phyloP scores from a whole-genome alignment of 2,888 invertebrate species.

The Dolichopus griseipennis region DNA sequence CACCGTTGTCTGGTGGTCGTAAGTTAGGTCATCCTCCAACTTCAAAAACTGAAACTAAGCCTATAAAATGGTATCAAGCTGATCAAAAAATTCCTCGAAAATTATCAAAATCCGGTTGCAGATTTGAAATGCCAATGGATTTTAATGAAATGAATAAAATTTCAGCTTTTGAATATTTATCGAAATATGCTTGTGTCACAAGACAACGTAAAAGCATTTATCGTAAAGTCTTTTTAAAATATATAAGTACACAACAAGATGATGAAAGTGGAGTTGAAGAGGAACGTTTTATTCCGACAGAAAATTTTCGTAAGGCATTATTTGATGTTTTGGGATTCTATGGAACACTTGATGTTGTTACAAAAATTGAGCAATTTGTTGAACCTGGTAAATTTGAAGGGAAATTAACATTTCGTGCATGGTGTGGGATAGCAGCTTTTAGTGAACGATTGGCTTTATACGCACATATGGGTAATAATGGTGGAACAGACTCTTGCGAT shows the following conservation, averaged over 20 bases:
- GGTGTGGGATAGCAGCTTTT: constrained; percentile 70
- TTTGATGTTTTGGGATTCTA: constrained; percentile 42
- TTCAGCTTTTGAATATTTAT: constrained; percentile 61
- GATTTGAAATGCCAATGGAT: constrained; percentile 68
- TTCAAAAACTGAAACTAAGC: constrained; percentile 25
- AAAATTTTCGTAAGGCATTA: constrained; percentile 37
- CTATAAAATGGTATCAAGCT: constrained; percentile 26
- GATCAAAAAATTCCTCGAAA: constrained; percentile 55
- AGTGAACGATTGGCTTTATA: constrained; percentile 53
- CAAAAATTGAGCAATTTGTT: constrained; percentile 30
- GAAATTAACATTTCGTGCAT: constrained; percentile 57
- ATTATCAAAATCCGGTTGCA: constrained; percentile 64
- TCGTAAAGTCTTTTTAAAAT: constrained; percentile 47
- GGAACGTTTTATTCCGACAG: constrained; percentile 34
- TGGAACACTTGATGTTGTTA: constrained; percentile 36
- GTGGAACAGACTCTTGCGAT: constrained; percentile 60
- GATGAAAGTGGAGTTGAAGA: constrained; percentile 29
- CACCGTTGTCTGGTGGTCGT: neutral
- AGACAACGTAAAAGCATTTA: constrained; percentile 49
- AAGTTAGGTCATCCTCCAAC: constrained; percentile 4
- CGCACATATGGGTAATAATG: constrained; percentile 44
- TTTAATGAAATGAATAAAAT: constrained; percentile 49
- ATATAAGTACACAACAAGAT: constrained; percentile 33
- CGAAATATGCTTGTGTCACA: constrained; percentile 56
- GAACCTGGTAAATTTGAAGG: constrained; percentile 25